Evolutionary conservation across 2,888 invertebrate species (phyloP).

Genomic region (Acanthosoma haemorrhoidale): DNA sequence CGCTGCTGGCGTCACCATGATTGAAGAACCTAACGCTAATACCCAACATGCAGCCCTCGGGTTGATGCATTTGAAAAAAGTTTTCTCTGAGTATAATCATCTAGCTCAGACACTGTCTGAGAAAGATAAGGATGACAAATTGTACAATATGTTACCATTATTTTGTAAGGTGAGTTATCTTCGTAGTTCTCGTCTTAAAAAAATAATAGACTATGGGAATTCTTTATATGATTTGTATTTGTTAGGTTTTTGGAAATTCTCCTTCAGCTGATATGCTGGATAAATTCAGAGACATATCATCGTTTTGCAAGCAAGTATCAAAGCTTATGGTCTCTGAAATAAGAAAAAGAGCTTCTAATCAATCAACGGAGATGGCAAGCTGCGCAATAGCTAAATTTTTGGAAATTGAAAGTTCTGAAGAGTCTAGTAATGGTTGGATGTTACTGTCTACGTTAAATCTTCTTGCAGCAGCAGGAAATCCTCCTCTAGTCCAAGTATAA

Average conservation of each 20-base stretch:
- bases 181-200: not conserved
- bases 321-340: constrained; percentile 96
- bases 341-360: constrained; percentile 88
- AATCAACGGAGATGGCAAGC: constrained; percentile 92
- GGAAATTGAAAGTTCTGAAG: constrained; percentile 90
- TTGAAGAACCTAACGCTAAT: constrained; percentile 56
- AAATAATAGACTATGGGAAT: not conserved
- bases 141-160: constrained; percentile 95
- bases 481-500: constrained; percentile 83
- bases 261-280: constrained; percentile 94
- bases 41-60: constrained; percentile 82
- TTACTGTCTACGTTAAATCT: constrained; percentile 84
- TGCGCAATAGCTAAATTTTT: constrained; percentile 94
- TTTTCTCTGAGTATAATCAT: constrained; percentile 91
- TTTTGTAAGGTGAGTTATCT: constrained; percentile 80
- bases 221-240: not conserved
- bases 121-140: constrained; percentile 80
- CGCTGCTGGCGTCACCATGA: constrained; percentile 51
- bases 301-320: constrained; percentile 91
- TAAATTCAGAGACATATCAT: constrained; percentile 92
- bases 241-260: constrained; percentile 84
- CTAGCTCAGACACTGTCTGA: constrained; percentile 75
- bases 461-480: constrained; percentile 85
- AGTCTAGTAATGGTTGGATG: constrained; percentile 96
- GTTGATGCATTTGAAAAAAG: constrained; percentile 90